Evolutionary conservation across 30 jellyfish, hydroid and myxozoan species (phyloP).

Genomic region (Hydractinia echinata): DNA sequence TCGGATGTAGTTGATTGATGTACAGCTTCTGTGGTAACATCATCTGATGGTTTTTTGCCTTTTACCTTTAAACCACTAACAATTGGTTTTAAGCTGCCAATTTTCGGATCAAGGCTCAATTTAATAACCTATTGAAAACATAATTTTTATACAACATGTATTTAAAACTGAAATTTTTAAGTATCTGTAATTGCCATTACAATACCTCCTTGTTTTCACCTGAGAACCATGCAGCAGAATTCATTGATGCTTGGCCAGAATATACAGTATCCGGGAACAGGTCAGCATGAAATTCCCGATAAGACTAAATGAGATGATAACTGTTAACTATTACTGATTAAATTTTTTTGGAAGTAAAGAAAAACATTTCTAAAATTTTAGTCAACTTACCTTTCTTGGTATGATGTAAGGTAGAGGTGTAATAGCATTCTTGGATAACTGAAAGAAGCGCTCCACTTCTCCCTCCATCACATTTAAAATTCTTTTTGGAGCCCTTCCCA

Average conservation of each 20-base stretch:
- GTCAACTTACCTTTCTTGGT: constrained; percentile 67
- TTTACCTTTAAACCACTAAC: constrained; percentile 21
- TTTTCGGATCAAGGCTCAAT: constrained; percentile 63
- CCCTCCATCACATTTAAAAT: constrained; percentile 79
- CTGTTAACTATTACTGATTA: not conserved
- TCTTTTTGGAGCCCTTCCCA: constrained; percentile 77
- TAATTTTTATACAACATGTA: not conserved
- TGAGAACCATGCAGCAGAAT: constrained; percentile 81
- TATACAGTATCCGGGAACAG: constrained; percentile 84
- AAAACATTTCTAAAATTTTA: not conserved
- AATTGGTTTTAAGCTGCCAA: constrained; percentile 13
- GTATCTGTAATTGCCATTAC: too few species aligned
- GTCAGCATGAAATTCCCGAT: constrained; percentile 87
- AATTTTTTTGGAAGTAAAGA: not conserved
- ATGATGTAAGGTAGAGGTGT: constrained; percentile 74
- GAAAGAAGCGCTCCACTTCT: constrained; percentile 78
- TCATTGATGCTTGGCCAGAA: constrained; percentile 79
- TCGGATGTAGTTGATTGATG: not conserved
- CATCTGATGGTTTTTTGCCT: not conserved
- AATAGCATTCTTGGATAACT: constrained; percentile 61
- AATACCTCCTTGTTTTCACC: constrained; percentile 77
- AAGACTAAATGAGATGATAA: constrained; percentile 56
- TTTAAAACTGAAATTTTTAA: not conserved
- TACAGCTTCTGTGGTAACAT: not conserved
- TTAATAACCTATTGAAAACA: constrained; percentile 30